A percentile compares a stretch with the other conserved stretches of the same genome.
Evolutionary conservation across 2,797 vertebrate genomes (phyloP).

Genomic region (Remorina albescens): DNA sequence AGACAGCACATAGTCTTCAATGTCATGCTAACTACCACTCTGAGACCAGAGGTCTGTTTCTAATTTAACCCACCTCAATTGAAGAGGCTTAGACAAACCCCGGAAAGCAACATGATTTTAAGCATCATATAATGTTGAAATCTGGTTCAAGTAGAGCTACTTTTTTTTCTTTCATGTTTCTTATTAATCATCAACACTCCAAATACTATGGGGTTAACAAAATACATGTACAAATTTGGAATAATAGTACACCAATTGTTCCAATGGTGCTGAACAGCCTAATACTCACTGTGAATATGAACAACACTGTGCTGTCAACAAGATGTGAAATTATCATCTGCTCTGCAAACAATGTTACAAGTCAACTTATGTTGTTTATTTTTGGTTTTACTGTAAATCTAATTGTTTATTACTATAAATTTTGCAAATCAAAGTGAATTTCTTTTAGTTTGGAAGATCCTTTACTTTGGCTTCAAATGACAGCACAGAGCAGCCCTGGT

Average conservation of each 20-base stretch:
- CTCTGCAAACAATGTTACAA: slow-evolving; percentile 35
- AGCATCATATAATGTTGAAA: background rate
- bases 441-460: background rate
- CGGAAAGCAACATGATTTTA: background rate
- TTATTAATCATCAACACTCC: slow-evolving; percentile 6
- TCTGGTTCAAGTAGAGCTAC: background rate
- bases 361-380: slow-evolving; percentile 22
- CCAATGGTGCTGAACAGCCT: slow-evolving; percentile 27
- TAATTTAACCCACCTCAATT: background rate
- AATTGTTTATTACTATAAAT: slow-evolving; percentile 20
- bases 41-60: background rate
- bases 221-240: slow-evolving; percentile 3
- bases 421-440: slow-evolving; percentile 20
- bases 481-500: slow-evolving; percentile 13
- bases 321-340: slow-evolving; percentile 22
- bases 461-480: slow-evolving; percentile 8
- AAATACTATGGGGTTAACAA: slow-evolving; percentile 8
- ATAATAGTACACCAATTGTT: slow-evolving; percentile 28
- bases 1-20: background rate
- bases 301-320: slow-evolving; percentile 30
- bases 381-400: slow-evolving; percentile 19
- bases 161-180: slow-evolving; percentile 16
- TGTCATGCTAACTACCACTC: background rate
- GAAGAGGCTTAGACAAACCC: background rate
- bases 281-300: slow-evolving; percentile 29